Base-by-base conservation (phyloP, 2,888 invertebrate species). In the Dyspetes luteomarginatus region DNA sequence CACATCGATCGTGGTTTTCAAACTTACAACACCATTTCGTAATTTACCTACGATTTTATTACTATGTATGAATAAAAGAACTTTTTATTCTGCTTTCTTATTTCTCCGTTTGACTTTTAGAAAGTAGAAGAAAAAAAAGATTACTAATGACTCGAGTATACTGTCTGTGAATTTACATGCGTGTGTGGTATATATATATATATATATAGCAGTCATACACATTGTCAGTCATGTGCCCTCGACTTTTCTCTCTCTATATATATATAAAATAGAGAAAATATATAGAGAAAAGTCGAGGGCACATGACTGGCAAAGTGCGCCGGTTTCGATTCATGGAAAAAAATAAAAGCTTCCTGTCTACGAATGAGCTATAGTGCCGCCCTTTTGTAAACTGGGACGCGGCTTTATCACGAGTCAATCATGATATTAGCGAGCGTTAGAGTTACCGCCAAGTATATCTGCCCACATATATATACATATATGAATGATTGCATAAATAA, bases 381-480 rank as follows among this genome's bases (percentile, higher is more conserved):
- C 12, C 45, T n/a, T 58, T 73, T 19, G 50, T 45, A 81, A 84
- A 84, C 58, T 84, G 77, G 83, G 76, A 71, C 83, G 78, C 78
- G 64, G 77, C 76, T 67, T 76, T 83, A 85, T 84, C 83, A 81
- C 76, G 76, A 85, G 80, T 85, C 85, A 83, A 86, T 86, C 84
- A 78, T 79, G 81, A 84, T 85, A 85, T 86, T 81, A 85, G 81
- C 71, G 76, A 81, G 80, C 72, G 50, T 62, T 24, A n/a, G 30
- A 62, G 17, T 36, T 62, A 17, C n/a, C 7, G 52, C 26, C 28
- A 7, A 12, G 12, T 36, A 36, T 36, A 36, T 12, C 7, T 4
- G 9, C 26, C n/a, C 36, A 41, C 22, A 22, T 30, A 56, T 15
- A 15, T 28, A 56, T 28, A 17, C 9, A 7, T 28, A 12, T 36